A percentile compares a stretch with the other conserved stretches of the same genome.
Evolutionary conservation across 2,888 invertebrate genomes (phyloP).

Genomic region (Flexamia atlantica): DNA sequence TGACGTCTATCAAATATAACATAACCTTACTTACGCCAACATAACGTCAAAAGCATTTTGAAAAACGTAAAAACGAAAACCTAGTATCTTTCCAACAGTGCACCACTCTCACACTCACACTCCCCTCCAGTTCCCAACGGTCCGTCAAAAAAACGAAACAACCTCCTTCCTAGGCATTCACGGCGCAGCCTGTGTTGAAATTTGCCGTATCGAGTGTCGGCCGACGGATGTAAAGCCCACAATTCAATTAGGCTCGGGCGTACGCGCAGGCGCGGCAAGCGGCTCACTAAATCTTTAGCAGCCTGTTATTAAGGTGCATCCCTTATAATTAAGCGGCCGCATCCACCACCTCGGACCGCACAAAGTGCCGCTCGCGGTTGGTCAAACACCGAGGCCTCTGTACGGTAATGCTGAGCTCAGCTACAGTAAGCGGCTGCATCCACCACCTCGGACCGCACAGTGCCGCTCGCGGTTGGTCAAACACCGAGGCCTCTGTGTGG

Average conservation of each 20-base stretch:
- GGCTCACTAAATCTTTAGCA: slow-evolving; percentile 61
- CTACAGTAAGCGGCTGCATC: no score
- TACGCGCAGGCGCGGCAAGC: slow-evolving; percentile 25
- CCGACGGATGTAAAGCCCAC: slow-evolving; percentile 42
- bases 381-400: not conserved
- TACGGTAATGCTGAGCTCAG: no score
- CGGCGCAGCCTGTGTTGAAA: slow-evolving; percentile 44
- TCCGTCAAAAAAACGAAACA: slow-evolving; percentile 35
- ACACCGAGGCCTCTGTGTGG: no score
- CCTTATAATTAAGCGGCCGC: slow-evolving; percentile 40
- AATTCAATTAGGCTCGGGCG: slow-evolving; percentile 48
- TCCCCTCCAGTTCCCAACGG: not conserved
- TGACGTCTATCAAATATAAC: no score
- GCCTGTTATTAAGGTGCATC: slow-evolving; percentile 61
- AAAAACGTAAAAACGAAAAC: no score
- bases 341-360: slow-evolving; percentile 27
- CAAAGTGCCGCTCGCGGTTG: slow-evolving; percentile 7
- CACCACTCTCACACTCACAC: no score
- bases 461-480: no score
- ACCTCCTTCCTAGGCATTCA: slow-evolving; percentile 43
- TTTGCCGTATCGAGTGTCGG: slow-evolving; percentile 55
- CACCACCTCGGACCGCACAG: no score
- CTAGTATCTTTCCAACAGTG: no score
- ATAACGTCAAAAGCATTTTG: no score
- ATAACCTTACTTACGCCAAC: no score